These are phyloP conservation scores for Ochotona curzoniae DNA, from an alignment of 2,113 vertebrate genomes.

Conservation along the genomic window DNA sequence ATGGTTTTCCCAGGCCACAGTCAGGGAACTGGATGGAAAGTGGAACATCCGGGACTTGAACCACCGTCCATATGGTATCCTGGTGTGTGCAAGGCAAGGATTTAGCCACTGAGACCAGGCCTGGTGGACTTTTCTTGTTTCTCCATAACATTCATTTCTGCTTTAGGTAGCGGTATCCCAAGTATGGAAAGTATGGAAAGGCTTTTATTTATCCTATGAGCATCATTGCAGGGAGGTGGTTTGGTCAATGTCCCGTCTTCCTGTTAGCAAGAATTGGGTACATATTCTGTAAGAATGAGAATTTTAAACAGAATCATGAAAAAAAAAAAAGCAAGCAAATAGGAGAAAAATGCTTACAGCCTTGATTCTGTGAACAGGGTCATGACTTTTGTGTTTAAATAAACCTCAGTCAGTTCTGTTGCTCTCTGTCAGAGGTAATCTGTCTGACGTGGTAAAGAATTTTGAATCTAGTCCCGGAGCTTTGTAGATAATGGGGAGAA, in stretches of 20 bases:
- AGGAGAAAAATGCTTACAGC: neutral
- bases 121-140: neutral
- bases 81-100: too few species aligned
- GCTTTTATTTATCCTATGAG: neutral
- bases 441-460: neutral
- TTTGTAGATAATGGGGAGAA: slow-evolving; percentile 6
- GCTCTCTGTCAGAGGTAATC: neutral
- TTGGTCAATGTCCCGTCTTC: neutral
- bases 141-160: neutral
- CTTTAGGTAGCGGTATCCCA: neutral
- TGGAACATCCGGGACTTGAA: too few species aligned
- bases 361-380: neutral
- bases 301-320: neutral
- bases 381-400: neutral
- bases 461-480: neutral
- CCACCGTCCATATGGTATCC: too few species aligned
- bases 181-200: slow-evolving; percentile 14
- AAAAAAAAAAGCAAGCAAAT: too few species aligned
- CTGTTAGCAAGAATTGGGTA: neutral
- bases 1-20: too few species aligned
- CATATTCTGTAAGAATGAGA: neutral
- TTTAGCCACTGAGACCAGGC: too few species aligned
- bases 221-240: neutral
- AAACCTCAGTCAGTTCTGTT: neutral
- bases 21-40: too few species aligned